These are phyloP conservation scores for Drosophila tani DNA, from an alignment of 1,140 invertebrate species.

Conservation along the genomic window DNA sequence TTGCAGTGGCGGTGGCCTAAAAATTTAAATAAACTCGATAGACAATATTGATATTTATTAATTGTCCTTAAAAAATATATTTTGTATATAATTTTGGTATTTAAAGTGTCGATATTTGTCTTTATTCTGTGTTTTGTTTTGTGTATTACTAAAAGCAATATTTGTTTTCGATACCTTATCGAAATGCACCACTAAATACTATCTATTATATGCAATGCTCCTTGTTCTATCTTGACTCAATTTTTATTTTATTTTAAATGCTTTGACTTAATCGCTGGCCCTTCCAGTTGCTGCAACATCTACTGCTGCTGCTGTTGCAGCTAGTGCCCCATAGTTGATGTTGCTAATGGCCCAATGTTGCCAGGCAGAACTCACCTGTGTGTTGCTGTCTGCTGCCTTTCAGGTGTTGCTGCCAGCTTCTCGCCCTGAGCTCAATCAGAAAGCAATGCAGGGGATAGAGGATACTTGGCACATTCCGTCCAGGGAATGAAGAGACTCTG, in stretches of 20 bases:
- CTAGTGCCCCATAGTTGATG: background rate
- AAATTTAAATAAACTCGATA: no score
- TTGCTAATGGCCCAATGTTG: background rate
- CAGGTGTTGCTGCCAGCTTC: background rate
- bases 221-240: background rate
- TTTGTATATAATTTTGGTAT: no score
- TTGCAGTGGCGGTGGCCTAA: background rate
- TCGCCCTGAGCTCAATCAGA: conserved; percentile 8
- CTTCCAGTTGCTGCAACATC: background rate
- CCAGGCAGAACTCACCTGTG: background rate
- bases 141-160: no score
- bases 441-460: conserved; percentile 6
- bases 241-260: background rate
- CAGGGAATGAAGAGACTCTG: conserved; percentile 1
- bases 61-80: no score
- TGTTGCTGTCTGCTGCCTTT: background rate
- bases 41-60: no score
- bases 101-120: no score
- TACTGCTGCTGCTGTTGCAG: no score
- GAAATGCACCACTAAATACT: background rate
- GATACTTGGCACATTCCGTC: conserved; percentile 20
- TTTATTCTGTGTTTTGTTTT: background rate
- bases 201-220: background rate
- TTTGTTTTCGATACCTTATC: no score
- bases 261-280: background rate